Evolutionary conservation across 2,797 vertebrate species (phyloP), one percentile per base, ranked within the genome.

Genomic region (Pseudochirops cupreus): DNA sequence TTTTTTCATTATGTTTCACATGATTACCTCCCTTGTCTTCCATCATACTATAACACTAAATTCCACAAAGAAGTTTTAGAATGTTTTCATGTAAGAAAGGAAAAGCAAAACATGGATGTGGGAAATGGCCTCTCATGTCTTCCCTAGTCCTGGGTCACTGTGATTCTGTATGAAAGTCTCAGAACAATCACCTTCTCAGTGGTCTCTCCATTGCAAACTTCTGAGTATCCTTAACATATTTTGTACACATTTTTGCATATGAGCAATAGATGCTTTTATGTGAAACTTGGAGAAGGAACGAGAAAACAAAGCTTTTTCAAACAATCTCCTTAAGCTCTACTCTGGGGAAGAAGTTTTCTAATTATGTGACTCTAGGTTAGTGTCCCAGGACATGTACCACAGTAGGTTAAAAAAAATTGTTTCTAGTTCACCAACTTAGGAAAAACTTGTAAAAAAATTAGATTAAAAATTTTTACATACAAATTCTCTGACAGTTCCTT

Each of bases 401-500:
- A 97, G 97, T 97, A 0, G 26, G 91, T 96, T 93, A 96, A 87
- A 74, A 96, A 74, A 96, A 97, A 96, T 56, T 97, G 97, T 95
- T 96, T 97, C 97, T 97, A 94, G 92, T 96, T 97, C 95, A 96
- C 96, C 97, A 97, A 96, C 97, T 97, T 95, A 95, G 98, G 95
- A 95, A 97, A 98, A 97, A 97, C 94, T 95, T 95, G 91, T 95
- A 92, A 97, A 98, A 98, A 98, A 98, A 96, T 96, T 54, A 93
- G 91, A 97, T 98, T 98, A 98, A 97, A 98, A 98, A 98, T 97
- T 4, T 87, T 24, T 50, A 96, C 94, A 97, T 90, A 98, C 95
- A 98, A 96, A 98, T 97, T 97, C 94, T 98, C 95, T 98, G 98
- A 98, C 93, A 89, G 6, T 96, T 98, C 96, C 94, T 98, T 97